phyloP scores from a whole-genome alignment of 2,113 vertebrate genomes.

The Pelvicachromis taeniatus region DNA sequence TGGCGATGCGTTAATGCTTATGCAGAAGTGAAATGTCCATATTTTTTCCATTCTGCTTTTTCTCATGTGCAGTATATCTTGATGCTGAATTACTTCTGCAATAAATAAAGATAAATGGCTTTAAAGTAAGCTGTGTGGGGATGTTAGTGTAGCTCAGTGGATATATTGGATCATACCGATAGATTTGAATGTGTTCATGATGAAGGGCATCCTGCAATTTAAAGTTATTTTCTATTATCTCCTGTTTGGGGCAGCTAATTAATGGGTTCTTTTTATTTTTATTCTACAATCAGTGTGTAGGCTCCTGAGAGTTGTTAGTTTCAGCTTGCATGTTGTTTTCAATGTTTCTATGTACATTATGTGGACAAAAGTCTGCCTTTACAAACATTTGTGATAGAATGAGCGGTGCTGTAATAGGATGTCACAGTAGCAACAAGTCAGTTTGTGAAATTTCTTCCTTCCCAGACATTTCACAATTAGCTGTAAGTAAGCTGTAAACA shows the following conservation, averaged over 20 bases:
- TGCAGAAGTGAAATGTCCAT: no score
- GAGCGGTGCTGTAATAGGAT: background rate
- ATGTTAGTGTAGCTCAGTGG: background rate
- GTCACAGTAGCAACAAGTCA: no score
- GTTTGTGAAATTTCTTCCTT: no score
- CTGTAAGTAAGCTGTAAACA: no score
- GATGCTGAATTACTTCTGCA: background rate
- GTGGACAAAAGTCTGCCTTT: background rate
- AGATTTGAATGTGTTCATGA: background rate
- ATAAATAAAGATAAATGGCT: background rate
- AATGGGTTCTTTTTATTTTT: background rate
- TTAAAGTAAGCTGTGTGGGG: background rate
- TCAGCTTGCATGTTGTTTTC: background rate
- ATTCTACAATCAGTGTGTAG: background rate
- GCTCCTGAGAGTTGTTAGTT: background rate
- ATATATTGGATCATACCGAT: background rate
- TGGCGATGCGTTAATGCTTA: no score
- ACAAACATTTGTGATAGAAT: background rate
- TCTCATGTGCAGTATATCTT: no score
- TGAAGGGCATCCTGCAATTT: background rate
- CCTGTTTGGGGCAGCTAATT: background rate
- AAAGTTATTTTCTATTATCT: background rate
- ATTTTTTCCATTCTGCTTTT: no score
- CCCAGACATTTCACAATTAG: background rate
- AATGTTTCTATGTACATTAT: background rate